Evolutionary conservation across 2,888 invertebrate species (phyloP).

Genomic region (Pammene fasciana): DNA sequence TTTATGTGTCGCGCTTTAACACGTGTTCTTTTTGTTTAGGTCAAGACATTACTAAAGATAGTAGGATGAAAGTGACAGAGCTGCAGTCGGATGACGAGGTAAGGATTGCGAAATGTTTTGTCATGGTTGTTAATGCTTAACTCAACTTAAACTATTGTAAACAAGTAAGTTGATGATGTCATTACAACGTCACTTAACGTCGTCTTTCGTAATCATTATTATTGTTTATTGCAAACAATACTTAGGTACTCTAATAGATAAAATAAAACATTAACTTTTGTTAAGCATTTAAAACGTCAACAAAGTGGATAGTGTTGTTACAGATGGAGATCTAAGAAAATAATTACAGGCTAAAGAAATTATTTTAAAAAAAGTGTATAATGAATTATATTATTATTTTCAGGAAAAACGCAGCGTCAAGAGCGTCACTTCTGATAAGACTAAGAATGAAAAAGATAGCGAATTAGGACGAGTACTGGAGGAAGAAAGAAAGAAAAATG

Average conservation of each 20-base stretch:
- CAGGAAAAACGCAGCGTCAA: conserved; percentile 80
- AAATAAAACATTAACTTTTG: not conserved
- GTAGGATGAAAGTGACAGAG: conserved; percentile 78
- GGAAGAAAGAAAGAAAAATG: conserved; percentile 88
- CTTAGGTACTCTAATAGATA: not conserved
- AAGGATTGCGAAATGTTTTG: conserved; percentile 44
- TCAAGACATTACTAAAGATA: conserved; percentile 81
- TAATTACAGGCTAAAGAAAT: not conserved
- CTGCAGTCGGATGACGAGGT: conserved; percentile 79
- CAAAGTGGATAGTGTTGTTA: too few relatives aligned
- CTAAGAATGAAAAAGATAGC: conserved; percentile 75
- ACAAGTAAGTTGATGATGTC: conserved; percentile 31
- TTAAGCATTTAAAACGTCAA: too few relatives aligned
- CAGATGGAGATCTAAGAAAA: not conserved
- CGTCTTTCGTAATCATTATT: conserved; percentile 12
- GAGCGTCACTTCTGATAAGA: conserved; percentile 74
- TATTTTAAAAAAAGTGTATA: not conserved
- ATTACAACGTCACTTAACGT: conserved; percentile 9
- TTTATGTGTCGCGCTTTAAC: conserved; percentile 54
- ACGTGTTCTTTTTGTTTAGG: conserved; percentile 67
- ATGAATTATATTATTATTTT: conserved; percentile 47
- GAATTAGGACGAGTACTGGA: conserved; percentile 88
- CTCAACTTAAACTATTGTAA: conserved; percentile 22
- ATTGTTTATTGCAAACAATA: not conserved
- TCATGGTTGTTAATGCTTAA: conserved; percentile 4